Base-by-base conservation (phyloP, 23 tunicate genomes). In the Phallusia fumigata region DNA sequence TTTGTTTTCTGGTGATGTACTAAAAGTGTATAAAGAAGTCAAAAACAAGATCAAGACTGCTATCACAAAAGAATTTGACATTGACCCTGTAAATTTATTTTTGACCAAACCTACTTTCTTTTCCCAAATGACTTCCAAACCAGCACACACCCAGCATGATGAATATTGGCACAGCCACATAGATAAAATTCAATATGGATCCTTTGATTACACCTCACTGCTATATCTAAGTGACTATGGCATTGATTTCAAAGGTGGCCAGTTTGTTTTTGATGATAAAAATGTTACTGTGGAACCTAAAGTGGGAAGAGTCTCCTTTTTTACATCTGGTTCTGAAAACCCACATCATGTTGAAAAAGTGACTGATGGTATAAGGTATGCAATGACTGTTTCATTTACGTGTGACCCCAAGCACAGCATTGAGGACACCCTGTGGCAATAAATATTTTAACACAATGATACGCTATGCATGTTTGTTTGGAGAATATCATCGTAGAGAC, bases 151-250 rank as follows among this genome's bases (percentile, higher is more conserved):
- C 24, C 52, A 82, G 32, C 96, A 95, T 84, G 99, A 95, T 81
- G 99, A 95, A 87, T 95, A 95, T 53, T 95, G 99, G 99, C 99
- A 95, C 74, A 76, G 35, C 10, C 99, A 95, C 52, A 87, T 95
- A 0, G 99, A 95, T 80, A 91, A 93, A 81, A 91, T 91, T 35
- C 99, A 95, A 76, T 95, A 95, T 84, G 96, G 92, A 34, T 86
- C 92, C 0, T 95, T 95, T 79, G 99, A 95, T 75, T 95, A 95
- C 80, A 95, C 99, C 5, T 90, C 99, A 8, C 85, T 95, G n/a
- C 65, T 95, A 18, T 95, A 95, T 73, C 75, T 95, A 5, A 36
- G 91, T 28, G 65, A 52, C 58, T 83, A 95, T 78, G 78, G 82
- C 47, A 44, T 65, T 19, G 99, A 95, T 51, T 95, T 90, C 84